Percentiles rank a stretch among this genome's conserved stretches.
Evolutionary conservation across 1,140 invertebrate genomes (phyloP).

Genomic region (Phenacoccus solenopsis): DNA sequence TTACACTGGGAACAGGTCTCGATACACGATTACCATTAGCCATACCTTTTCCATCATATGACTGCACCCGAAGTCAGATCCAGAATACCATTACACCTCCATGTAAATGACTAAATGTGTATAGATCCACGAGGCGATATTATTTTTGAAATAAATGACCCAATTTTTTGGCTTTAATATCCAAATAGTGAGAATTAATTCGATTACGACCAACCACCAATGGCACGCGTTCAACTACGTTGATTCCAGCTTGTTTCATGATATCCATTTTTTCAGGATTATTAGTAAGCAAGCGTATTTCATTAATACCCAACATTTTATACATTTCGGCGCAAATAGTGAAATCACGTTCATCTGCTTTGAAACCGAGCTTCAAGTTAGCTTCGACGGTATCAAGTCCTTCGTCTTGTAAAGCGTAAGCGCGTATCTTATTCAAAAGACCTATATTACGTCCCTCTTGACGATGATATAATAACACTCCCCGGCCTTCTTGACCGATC

Average conservation of each 20-base stretch:
- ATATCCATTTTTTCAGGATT: not conserved
- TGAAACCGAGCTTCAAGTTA: not conserved
- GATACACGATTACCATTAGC: too few species aligned
- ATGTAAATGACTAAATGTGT: too few species aligned
- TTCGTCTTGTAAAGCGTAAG: not conserved
- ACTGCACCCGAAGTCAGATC: too few species aligned
- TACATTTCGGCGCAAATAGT: not conserved
- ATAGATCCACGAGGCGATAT: too few species aligned
- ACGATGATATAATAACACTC: not conserved
- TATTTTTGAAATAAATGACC: constrained; percentile 4
- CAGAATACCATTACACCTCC: too few species aligned
- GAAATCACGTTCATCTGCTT: constrained; percentile 1
- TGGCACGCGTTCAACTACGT: not conserved
- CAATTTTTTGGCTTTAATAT: not conserved
- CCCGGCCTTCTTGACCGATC: not conserved
- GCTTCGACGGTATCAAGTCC: not conserved
- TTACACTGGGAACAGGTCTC: too few species aligned
- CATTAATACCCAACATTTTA: not conserved
- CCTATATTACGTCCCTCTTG: constrained; percentile 5
- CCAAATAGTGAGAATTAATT: not conserved
- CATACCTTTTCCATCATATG: too few species aligned
- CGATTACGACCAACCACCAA: not conserved
- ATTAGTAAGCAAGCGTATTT: not conserved
- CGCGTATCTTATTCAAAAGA: not conserved
- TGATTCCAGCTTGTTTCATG: not conserved